Percentiles rank a stretch among this genome's conserved stretches.
These are phyloP conservation scores for Calephelis virginiensis DNA, from an alignment of 1,140 invertebrate genomes.

Conservation along the genomic window DNA sequence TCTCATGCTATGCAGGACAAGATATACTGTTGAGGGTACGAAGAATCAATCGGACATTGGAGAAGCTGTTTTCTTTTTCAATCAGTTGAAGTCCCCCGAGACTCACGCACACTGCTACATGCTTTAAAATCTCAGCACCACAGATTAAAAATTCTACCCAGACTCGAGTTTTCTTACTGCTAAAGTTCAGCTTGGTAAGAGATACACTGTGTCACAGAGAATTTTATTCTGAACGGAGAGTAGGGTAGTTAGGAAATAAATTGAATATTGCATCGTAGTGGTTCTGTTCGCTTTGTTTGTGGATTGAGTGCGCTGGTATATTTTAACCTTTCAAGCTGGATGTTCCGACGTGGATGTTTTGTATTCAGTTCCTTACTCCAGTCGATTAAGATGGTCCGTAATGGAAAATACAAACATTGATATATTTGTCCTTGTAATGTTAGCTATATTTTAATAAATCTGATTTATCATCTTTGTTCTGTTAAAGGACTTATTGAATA, in stretches of 20 bases:
- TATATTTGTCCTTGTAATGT: too few species aligned
- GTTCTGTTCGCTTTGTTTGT: constrained; percentile 27
- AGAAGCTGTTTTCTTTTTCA: constrained; percentile 71
- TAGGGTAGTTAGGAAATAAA: constrained; percentile 66
- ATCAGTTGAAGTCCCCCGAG: constrained; percentile 62
- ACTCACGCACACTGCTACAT: constrained; percentile 8
- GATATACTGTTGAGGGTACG: constrained; percentile 50
- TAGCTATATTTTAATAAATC: too few species aligned
- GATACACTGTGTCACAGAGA: constrained; percentile 26
- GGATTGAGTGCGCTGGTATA: constrained; percentile 26
- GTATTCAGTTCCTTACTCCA: background rate
- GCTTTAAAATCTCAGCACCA: constrained; percentile 25
- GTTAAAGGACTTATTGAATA: too few species aligned
- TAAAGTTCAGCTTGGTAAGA: background rate
- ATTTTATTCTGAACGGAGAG: constrained; percentile 21
- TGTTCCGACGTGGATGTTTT: constrained; percentile 1
- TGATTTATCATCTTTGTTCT: too few species aligned
- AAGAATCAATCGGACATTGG: constrained; percentile 66
- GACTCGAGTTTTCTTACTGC: constrained; percentile 3
- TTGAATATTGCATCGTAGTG: constrained; percentile 58
- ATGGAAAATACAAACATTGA: background rate
- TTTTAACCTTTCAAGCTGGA: constrained; percentile 25
- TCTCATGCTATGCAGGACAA: constrained; percentile 39
- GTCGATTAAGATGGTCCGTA: background rate
- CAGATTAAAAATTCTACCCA: constrained; percentile 27